Base-by-base conservation (phyloP, 1,140 invertebrate genomes). In the Helicoverpa armigera region DNA sequence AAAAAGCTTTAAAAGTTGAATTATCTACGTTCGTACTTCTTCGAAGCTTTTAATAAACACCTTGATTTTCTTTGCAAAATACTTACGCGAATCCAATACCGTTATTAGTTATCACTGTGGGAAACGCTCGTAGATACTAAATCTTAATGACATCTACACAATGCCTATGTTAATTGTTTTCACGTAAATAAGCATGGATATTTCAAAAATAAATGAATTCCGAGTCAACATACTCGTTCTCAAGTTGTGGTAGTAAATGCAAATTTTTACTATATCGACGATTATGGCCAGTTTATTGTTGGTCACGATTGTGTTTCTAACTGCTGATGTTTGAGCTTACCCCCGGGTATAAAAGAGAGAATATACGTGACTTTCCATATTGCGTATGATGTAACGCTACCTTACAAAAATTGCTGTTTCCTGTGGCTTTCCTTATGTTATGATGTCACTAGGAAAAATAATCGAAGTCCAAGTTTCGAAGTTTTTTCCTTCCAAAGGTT, bases 291-390 rank as follows among this genome's bases (percentile, higher is more conserved):
- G 4, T 31, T 13, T 63, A 76, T 76, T 76, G 73, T 7, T 13
- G 48, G 73, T 53, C 73, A 76, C 58, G 73, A 51, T 50, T 76
- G 58, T 63, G 56, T 48, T 76, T 63, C 70, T 58, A 58, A 58
- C 29, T n/a, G 16, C 53, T 58, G 35, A 76, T 48, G 43, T 35
- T 51, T 50, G 16, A 63, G 43, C 43, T 58, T 58, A 72, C 69
- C 69, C 43, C 50, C 48, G 18, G 10, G 50, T 29, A 72, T 72
- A 72, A 72, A 72, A 72, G 69, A 72, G 53, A 72, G 69, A 54
- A 2, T 31, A 72, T 54, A 72, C 69, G 69, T 72, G 69, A 72
- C 69, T n/a, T 53, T 31, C 53, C 69, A 72, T 72, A 72, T 23
- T 0, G 50, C 4, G 23, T 72, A 10, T 72, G 18, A 12, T 70